Percentiles rank a stretch among this genome's conserved stretches.
phyloP scores from a whole-genome alignment of 2,888 invertebrate genomes.

The Boloria euphrosyne region DNA sequence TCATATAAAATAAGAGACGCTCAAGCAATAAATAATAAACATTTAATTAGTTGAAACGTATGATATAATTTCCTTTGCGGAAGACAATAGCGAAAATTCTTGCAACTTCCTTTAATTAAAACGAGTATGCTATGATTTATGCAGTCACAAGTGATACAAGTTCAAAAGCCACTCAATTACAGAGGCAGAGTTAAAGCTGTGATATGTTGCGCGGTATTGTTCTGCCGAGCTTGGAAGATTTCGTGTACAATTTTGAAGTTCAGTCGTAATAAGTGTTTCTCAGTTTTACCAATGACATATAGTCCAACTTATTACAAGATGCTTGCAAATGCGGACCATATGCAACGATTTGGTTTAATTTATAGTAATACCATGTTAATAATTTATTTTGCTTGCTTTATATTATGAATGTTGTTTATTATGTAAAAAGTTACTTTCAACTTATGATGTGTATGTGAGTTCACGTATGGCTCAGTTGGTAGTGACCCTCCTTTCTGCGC shows the following conservation, averaged over 20 bases:
- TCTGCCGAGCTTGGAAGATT: constrained; percentile 28
- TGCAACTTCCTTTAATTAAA: no score
- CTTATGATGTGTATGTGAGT: no score
- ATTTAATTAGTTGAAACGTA: no score
- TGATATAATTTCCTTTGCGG: no score
- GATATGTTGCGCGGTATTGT: constrained; percentile 27
- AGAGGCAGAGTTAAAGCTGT: constrained; percentile 18
- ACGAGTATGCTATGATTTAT: constrained; percentile 10
- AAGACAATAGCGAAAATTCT: no score
- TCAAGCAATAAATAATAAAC: no score
- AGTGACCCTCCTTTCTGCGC: no score
- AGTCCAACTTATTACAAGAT: not conserved
- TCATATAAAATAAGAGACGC: no score
- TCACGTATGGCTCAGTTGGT: no score
- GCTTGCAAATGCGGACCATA: constrained; percentile 6
- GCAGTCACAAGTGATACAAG: constrained; percentile 16
- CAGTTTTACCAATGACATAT: constrained; percentile 20
- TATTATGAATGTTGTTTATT: no score
- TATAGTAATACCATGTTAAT: not conserved
- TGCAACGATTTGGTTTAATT: constrained; percentile 11
- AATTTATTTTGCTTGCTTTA: constrained; percentile 5
- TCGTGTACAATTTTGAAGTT: constrained; percentile 42
- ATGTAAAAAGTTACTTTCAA: no score
- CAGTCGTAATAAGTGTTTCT: constrained; percentile 36
- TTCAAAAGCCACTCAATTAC: constrained; percentile 24